Percentiles rank a stretch among this genome's conserved stretches.
phyloP scores from a whole-genome alignment of 2,113 vertebrate genomes.

The Lepus timidus region DNA sequence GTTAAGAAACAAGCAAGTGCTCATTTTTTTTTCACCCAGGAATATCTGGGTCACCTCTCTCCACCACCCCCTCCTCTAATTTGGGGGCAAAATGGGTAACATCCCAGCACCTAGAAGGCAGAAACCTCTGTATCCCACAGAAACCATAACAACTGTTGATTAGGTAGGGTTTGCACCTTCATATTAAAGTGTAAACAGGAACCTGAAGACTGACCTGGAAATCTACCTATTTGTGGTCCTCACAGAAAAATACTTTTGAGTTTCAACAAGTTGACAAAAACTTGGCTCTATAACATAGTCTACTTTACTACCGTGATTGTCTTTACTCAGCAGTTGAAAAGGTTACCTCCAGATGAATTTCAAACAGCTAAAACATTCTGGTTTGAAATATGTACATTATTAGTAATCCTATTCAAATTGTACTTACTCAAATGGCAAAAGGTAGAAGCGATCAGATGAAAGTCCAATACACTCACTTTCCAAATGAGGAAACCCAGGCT shows the following conservation, averaged over 20 bases:
- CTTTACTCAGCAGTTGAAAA: background rate
- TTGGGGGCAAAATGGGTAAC: background rate
- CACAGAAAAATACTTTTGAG: background rate
- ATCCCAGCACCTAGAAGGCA: background rate
- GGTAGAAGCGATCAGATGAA: background rate
- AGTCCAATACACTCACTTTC: background rate
- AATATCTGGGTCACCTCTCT: background rate
- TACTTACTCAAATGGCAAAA: background rate
- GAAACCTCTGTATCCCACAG: background rate
- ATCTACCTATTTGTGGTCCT: background rate
- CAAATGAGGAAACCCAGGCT: background rate
- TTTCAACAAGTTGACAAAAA: background rate
- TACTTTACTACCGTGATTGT: no score
- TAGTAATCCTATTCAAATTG: background rate
- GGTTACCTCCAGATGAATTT: background rate
- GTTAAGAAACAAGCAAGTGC: background rate
- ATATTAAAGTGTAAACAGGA: background rate
- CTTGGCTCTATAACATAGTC: background rate
- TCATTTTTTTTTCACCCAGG: background rate
- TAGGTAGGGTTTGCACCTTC: background rate
- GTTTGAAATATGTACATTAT: background rate
- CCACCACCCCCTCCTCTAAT: no score
- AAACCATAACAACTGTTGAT: background rate
- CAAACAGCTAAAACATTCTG: background rate
- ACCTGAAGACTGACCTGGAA: background rate